A percentile compares a stretch with the other conserved stretches of the same genome.
These are phyloP conservation scores for Macrosteles quadrilineatus DNA, from an alignment of 1,140 invertebrate species.

Conservation along the genomic window DNA sequence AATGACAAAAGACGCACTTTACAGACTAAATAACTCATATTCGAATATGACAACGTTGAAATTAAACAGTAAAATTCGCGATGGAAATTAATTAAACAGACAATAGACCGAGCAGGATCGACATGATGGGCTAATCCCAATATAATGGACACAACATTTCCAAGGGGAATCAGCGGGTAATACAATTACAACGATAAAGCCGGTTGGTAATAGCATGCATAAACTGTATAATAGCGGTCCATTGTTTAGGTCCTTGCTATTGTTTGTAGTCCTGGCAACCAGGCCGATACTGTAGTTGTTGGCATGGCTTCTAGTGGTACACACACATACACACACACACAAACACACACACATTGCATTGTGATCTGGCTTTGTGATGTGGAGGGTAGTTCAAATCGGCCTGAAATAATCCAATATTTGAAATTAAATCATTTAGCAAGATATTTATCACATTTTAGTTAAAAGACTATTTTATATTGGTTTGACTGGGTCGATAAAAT, in stretches of 20 bases:
- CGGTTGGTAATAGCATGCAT: conserved; percentile 1
- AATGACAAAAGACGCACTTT: too few relatives aligned
- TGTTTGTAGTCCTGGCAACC: background rate
- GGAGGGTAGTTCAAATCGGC: too few relatives aligned
- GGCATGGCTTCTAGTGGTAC: background rate
- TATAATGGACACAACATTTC: conserved; percentile 8
- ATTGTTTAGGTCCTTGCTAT: background rate
- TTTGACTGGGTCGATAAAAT: too few relatives aligned
- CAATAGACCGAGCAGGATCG: background rate
- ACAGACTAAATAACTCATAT: too few relatives aligned
- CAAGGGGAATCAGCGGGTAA: background rate
- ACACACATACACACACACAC: too few relatives aligned
- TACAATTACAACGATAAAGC: conserved; percentile 17
- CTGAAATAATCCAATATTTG: too few relatives aligned
- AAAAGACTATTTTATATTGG: too few relatives aligned
- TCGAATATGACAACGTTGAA: background rate
- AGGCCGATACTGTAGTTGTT: conserved; percentile 1
- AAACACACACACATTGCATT: too few relatives aligned
- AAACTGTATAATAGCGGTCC: conserved; percentile 3
- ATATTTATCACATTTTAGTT: too few relatives aligned
- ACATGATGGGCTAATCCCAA: background rate
- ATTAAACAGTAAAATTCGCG: background rate
- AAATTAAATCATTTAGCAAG: too few relatives aligned
- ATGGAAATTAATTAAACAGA: conserved; percentile 6
- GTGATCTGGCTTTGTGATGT: too few relatives aligned